These are phyloP conservation scores for Hypanus sabinus DNA, from an alignment of 2,113 vertebrate genomes.

Conservation along the genomic window DNA sequence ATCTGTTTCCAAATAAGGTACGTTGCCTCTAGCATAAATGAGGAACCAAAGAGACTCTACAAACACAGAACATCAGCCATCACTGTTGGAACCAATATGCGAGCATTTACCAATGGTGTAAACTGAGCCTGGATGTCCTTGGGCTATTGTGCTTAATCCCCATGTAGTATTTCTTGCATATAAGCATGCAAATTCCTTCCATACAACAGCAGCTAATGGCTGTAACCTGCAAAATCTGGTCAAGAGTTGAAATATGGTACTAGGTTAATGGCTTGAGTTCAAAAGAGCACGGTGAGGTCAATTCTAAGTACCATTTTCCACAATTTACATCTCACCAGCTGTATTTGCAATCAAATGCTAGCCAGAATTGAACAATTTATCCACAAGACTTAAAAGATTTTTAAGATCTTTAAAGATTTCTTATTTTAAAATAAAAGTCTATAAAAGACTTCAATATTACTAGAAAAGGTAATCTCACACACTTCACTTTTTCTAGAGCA, in stretches of 20 bases:
- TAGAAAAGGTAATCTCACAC: not conserved
- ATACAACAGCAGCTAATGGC: not conserved
- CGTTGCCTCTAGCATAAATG: not conserved
- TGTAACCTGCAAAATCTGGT: not conserved
- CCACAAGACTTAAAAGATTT: not conserved
- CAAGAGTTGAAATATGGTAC: not conserved
- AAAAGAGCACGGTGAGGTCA: conserved; percentile 1
- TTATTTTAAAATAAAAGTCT: too few relatives aligned
- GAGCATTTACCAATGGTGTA: not conserved
- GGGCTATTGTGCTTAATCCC: conserved; percentile 5
- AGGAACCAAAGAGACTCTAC: not conserved
- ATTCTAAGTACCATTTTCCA: conserved; percentile 1
- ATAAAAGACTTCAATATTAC: too few relatives aligned
- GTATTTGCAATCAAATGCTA: not conserved
- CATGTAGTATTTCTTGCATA: conserved; percentile 2
- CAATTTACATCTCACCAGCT: not conserved
- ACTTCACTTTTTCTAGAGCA: not conserved
- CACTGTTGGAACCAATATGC: not conserved
- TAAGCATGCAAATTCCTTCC: not conserved
- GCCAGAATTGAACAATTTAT: not conserved
- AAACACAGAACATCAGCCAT: conserved; percentile 11
- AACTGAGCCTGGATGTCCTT: not conserved
- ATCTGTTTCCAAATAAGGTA: not conserved
- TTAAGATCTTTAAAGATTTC: too few relatives aligned
- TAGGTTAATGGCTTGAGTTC: not conserved